Conservation (phyloP, 2,113 vertebrate species). For the Phrynosoma blainvillii region DNA sequence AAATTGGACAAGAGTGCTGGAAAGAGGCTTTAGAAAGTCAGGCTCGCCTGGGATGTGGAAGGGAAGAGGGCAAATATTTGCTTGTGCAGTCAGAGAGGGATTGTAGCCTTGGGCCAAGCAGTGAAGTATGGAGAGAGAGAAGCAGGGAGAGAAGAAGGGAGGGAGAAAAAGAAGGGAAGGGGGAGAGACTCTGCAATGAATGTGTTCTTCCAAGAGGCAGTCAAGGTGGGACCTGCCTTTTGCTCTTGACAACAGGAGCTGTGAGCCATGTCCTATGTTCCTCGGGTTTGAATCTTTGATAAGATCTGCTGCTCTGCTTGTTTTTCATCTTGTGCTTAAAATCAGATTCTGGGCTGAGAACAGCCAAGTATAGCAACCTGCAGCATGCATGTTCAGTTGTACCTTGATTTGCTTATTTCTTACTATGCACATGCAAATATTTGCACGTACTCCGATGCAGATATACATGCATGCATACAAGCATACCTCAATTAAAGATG, state of each 20-base stretch:
- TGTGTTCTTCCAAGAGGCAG: slow-evolving; percentile 43
- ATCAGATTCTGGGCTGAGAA: neutral
- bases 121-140: slow-evolving; percentile 48
- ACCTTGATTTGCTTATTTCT: neutral
- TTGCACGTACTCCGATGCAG: too few relatives aligned
- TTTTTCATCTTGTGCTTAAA: too few relatives aligned
- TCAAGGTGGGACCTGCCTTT: slow-evolving; percentile 64
- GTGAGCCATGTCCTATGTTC: slow-evolving; percentile 43
- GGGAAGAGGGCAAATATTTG: slow-evolving; percentile 41
- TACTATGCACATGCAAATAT: too few relatives aligned
- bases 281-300: neutral
- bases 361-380: neutral
- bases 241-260: slow-evolving; percentile 31
- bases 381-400: neutral
- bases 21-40: slow-evolving; percentile 38
- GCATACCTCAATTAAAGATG: too few relatives aligned
- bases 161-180: neutral
- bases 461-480: too few relatives aligned
- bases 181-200: slow-evolving; percentile 21
- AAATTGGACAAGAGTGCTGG: slow-evolving; percentile 13
- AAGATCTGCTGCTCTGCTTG: neutral
- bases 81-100: slow-evolving; percentile 38
- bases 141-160: slow-evolving; percentile 23
- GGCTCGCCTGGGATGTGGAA: slow-evolving; percentile 38
- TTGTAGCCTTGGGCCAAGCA: slow-evolving; percentile 55